Base-by-base conservation (phyloP, 2,888 invertebrate genomes). In the Furcula furcula region DNA sequence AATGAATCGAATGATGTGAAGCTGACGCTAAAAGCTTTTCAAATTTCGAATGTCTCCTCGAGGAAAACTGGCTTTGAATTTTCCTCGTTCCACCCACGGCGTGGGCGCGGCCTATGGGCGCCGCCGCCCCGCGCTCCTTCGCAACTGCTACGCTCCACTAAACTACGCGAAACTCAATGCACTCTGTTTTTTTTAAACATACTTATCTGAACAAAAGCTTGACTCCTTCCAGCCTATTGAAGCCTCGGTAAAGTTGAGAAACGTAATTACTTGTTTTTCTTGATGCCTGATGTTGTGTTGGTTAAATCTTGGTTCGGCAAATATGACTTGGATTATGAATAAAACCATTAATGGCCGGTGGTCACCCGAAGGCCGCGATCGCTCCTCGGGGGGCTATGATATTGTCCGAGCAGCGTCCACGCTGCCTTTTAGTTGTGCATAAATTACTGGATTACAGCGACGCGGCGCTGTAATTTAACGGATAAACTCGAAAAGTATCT, bases 351-450 rank as follows among this genome's bases (percentile, higher is more conserved):
- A 47, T 40, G 45, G 42, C 53, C 43, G 62, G 33, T 59, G 76
- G 76, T 72, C 83, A 79, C 80, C 75, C 72, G 70, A 42, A 57
- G 77, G 68, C 76, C 76, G 52, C 57, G 66, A 82, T 80, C 42
- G 73, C 55, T 63, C 85, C 75, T 64, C 46, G 21, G 83, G 78
- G 85, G 52, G 57, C 69, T n/a, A n/a, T n/a, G 40, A 77, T 83
- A 65, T 44, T 47, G 46, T 34, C 51, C 42, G 47, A 35, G 46
- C 39, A 43, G 47, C 47, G 54, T 48, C 55, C 54, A 60, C 58
- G 60, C 58, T 73, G 68, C 82, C 86, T 84, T 85, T 87, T 85
- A 82, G 86, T 86, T 85, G 66, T 71, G 87, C 78, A 87, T 87
- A 87, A 69, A 83, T 87, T 86, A 82, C 64, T 53, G 48, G 77